A percentile compares a stretch with the other conserved stretches of the same genome.
Conservation (phyloP, 2,797 vertebrate genomes). For the Pseudotriccus pelzelni region DNA sequence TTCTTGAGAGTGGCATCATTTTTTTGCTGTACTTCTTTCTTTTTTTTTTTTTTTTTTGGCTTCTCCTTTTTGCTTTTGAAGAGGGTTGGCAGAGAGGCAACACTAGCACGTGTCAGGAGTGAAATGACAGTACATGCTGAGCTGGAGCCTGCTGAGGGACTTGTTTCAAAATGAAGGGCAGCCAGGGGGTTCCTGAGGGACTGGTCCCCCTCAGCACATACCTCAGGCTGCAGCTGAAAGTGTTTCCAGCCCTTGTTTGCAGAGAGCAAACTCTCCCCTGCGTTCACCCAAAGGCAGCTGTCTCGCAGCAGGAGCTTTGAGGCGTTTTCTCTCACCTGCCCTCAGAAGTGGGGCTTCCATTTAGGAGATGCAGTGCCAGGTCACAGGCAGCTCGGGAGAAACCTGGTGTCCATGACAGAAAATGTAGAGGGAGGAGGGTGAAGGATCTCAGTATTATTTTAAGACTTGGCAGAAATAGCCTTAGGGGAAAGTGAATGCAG, state of each 20-base stretch:
- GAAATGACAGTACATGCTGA: neutral
- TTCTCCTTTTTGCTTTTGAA: neutral
- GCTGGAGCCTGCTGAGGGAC: neutral
- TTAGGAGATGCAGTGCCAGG: neutral
- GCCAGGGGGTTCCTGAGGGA: neutral
- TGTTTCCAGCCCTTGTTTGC: neutral
- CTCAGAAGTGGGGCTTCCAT: neutral
- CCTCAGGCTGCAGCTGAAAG: neutral
- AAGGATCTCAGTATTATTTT: neutral
- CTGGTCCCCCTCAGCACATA: fast-evolving
- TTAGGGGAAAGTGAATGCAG: neutral
- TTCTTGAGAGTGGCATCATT: constrained; percentile 44
- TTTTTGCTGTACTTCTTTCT: constrained; percentile 30
- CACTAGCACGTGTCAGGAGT: neutral
- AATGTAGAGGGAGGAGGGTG: neutral
- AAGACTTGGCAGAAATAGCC: neutral
- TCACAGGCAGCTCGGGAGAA: neutral
- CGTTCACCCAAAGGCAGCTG: neutral
- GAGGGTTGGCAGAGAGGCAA: constrained; percentile 14
- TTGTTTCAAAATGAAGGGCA: neutral
- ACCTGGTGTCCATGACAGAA: neutral
- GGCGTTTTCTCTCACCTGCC: neutral
- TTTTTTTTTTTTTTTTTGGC: neutral
- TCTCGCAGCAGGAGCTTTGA: neutral
- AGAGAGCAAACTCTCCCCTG: neutral